These are phyloP conservation scores for Cephus pygmeus DNA, from an alignment of 2,888 invertebrate genomes.

Conservation along the genomic window DNA sequence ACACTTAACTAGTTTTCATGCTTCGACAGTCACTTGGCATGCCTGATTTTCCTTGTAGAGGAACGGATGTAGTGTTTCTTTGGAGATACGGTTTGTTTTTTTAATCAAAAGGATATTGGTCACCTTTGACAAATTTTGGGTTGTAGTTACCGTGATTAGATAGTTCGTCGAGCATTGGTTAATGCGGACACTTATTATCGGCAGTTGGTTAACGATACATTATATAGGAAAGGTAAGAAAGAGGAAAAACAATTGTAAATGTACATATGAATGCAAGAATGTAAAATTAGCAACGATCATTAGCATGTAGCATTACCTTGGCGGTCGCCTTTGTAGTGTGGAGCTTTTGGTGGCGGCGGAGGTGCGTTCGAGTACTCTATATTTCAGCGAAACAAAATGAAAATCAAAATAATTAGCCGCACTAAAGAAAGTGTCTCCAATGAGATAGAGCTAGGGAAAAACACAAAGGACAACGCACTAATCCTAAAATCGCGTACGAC, in stretches of 20 bases:
- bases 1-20: background rate
- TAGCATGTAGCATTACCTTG: slow-evolving; percentile 57
- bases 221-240: background rate
- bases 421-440: slow-evolving; percentile 23
- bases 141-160: background rate
- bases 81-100: background rate
- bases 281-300: slow-evolving; percentile 3
- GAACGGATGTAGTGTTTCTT: background rate
- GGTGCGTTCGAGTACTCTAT: slow-evolving; percentile 65
- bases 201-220: background rate
- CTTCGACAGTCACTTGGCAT: background rate
- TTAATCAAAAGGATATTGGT: background rate
- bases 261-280: background rate
- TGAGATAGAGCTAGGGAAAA: background rate
- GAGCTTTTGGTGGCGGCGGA: slow-evolving; percentile 63
- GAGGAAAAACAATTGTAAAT: background rate
- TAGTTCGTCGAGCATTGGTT: background rate
- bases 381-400: slow-evolving; percentile 44
- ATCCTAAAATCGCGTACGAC: background rate
- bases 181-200: background rate
- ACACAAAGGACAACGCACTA: background rate
- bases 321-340: slow-evolving; percentile 61
- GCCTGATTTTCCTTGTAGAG: background rate
- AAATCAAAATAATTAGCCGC: slow-evolving; percentile 49
- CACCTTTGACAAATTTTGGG: background rate